phyloP scores from a whole-genome alignment of 2,888 invertebrate species.

The Epistrophe grossulariae region DNA sequence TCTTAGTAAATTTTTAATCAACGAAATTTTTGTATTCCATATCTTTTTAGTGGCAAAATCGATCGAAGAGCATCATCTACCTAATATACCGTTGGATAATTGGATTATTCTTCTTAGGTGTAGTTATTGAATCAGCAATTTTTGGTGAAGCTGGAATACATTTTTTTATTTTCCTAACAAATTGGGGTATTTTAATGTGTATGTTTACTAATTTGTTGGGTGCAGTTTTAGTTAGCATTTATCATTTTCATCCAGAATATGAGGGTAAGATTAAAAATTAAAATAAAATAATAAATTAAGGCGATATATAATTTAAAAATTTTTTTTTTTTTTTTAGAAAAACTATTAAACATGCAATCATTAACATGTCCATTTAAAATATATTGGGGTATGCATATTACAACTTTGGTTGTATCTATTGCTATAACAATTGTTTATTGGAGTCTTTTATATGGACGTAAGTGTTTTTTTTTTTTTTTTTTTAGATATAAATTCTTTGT shows the following conservation, averaged over 20 bases:
- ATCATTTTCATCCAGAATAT: conserved; percentile 83
- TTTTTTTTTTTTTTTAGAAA: conserved; percentile 78
- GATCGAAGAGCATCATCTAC: conserved; percentile 82
- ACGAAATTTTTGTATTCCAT: too few species aligned
- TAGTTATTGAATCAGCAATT: conserved; percentile 81
- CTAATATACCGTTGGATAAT: conserved; percentile 82
- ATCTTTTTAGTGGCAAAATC: conserved; percentile 81
- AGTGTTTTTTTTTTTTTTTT: background rate
- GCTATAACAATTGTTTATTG: conserved; percentile 91
- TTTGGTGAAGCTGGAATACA: conserved; percentile 76
- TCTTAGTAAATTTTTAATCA: too few species aligned
- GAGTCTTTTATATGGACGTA: conserved; percentile 84
- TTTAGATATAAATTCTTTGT: background rate
- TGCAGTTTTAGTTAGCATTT: conserved; percentile 81
- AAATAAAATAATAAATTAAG: background rate
- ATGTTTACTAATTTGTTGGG: conserved; percentile 82
- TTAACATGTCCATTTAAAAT: conserved; percentile 83
- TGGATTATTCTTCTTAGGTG: conserved; percentile 81
- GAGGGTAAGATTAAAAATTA: conserved; percentile 79
- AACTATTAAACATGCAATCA: conserved; percentile 80
- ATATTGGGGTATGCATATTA: conserved; percentile 90
- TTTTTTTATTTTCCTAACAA: conserved; percentile 83
- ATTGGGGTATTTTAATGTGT: conserved; percentile 83
- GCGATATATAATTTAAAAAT: background rate
- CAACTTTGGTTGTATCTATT: conserved; percentile 87